Evolutionary conservation across 2,888 invertebrate genomes (phyloP), one percentile per base, ranked within the genome.

Genomic region (Cheilosia impressa): DNA sequence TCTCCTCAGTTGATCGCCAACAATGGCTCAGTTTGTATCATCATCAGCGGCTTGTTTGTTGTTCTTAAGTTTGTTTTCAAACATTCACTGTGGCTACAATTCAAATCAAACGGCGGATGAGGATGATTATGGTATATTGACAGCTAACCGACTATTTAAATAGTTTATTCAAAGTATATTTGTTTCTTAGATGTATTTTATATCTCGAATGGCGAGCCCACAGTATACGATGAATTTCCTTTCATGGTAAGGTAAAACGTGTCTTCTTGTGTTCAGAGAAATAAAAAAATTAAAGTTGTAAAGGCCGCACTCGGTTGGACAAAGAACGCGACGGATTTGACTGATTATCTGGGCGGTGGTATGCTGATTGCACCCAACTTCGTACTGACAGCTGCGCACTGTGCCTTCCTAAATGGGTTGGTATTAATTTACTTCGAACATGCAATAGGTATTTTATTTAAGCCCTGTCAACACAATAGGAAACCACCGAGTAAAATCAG

Each of bases 231-330:
- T 41, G 71, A 72, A 9, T 72, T 60, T 10, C 71, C 71, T 2
- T 72, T 52, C 19, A 60, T 72, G 71, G 71, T 72, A 60, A 52
- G 15, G 17, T 34, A 19, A 24, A 10, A 1, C 6, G 27, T 6
- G 0, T 27, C 27, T 27, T 27, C 0, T 2, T 19, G n/a, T 13
- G 6, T 17, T 34, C 0, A 34, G 19, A 13, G 27, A 5, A 31
- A 13, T 19, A 38, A 15, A n/a, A 7, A 17, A 41, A 4, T 17
- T 0, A 24, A 2, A 47, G 13, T 4, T 45, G 0, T 45, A 10
- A 13, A 77, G 77, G 68, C 62, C 4, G 77, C 77, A n/a, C 68
- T 77, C n/a, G 77, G 77, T n/a, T 77, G 68, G 68, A 38, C 17
- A 5, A 60, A 62, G 19, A 52, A 52, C 2, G 68, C 2, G 9